These are phyloP conservation scores for Chaitophorus viminalis DNA, from an alignment of 2,888 invertebrate species.

Conservation along the genomic window DNA sequence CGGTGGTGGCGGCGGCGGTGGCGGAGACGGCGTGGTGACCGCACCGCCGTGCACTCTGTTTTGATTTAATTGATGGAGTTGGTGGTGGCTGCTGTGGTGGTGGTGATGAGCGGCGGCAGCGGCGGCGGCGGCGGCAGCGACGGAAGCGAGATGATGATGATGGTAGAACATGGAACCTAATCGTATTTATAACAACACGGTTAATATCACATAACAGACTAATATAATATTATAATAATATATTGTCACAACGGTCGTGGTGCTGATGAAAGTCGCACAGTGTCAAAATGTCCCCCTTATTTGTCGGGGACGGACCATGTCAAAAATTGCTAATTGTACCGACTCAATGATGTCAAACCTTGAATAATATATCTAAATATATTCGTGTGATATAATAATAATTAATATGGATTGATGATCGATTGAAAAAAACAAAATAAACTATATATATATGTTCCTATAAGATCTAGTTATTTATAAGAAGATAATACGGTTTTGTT, in stretches of 20 bases:
- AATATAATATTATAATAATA: too few species aligned
- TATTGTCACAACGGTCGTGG: not conserved
- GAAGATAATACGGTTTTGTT: too few species aligned
- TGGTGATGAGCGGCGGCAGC: not conserved
- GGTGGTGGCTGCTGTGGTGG: not conserved
- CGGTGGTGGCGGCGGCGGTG: not conserved
- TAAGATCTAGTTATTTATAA: too few species aligned
- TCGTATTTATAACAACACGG: not conserved
- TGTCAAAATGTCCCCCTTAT: not conserved
- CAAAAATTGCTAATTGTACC: not conserved
- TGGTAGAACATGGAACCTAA: conserved; percentile 48
- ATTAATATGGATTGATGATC: too few species aligned
- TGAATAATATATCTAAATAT: too few species aligned
- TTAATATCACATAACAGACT: not conserved
- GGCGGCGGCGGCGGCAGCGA: conserved; percentile 20
- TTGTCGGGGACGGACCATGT: not conserved
- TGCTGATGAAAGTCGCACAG: too few species aligned
- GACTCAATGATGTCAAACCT: not conserved
- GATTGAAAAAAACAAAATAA: too few species aligned
- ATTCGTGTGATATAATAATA: too few species aligned
- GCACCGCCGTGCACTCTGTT: conserved; percentile 25
- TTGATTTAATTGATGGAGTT: conserved; percentile 4
- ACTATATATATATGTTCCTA: too few species aligned
- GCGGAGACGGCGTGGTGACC: not conserved
- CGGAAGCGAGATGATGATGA: conserved; percentile 39